Evolutionary conservation across 2,888 invertebrate species (phyloP).

Genomic region (Leptinotarsa tumamoca): DNA sequence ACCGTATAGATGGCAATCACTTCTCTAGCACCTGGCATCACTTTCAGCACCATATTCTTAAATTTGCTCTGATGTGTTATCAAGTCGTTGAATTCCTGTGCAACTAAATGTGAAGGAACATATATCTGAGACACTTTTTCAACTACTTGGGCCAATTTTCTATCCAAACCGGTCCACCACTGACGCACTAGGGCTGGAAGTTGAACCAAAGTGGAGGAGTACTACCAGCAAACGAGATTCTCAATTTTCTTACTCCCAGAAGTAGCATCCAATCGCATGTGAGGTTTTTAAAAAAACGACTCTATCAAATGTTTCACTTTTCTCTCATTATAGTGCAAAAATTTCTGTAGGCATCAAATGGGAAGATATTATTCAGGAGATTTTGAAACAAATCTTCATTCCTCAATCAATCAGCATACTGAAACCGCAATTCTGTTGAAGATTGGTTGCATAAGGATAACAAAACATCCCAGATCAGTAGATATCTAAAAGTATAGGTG

Average conservation of each 20-base stretch:
- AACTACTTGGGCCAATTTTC: constrained; percentile 74
- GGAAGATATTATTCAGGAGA: constrained; percentile 73
- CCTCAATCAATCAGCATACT: constrained; percentile 78
- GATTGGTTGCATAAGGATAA: constrained; percentile 76
- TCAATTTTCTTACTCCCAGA: constrained; percentile 66
- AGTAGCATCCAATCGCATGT: constrained; percentile 44
- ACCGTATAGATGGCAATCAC: constrained; percentile 84
- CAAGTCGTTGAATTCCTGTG: constrained; percentile 74
- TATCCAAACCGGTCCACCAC: constrained; percentile 81
- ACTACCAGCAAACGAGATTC: constrained; percentile 76
- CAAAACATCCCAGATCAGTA: constrained; percentile 79
- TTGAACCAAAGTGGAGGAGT: constrained; percentile 72
- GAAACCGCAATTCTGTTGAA: constrained; percentile 77
- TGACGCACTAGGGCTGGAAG: constrained; percentile 80
- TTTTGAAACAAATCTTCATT: constrained; percentile 68
- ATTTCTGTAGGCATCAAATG: constrained; percentile 76
- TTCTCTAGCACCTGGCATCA: constrained; percentile 80
- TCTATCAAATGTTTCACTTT: constrained; percentile 47
- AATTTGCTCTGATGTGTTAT: constrained; percentile 70
- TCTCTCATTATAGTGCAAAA: constrained; percentile 64
- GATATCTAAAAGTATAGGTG: constrained; percentile 74
- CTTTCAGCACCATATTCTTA: constrained; percentile 78
- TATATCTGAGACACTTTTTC: constrained; percentile 77
- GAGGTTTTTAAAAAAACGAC: constrained; percentile 46
- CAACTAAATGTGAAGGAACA: constrained; percentile 76